Evolutionary conservation across 1,140 invertebrate species (phyloP), one percentile per base, ranked within the genome.

Genomic region (Drosophila lacertosa): DNA sequence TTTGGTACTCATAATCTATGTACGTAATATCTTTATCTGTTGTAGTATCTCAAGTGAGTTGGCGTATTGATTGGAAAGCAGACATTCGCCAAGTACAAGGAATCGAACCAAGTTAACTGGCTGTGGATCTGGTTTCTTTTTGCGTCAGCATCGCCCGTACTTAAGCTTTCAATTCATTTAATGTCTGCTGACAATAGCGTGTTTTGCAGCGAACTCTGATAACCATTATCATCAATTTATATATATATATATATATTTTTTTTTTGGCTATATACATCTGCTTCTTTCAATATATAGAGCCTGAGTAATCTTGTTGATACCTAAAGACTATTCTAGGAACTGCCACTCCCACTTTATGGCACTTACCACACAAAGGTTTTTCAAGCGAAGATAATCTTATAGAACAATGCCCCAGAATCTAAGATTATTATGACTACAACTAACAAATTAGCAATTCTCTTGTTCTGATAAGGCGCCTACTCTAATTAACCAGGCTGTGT

Each of bases 141-240:
- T 69, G 42, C 66, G 66, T 69, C 66, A 69, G 59, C 66, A 69
- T 64, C 66, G 66, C 26, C 63, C 42, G 50, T n/a, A 69, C 66
- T 69, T 37, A 64, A 39, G 24, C 44, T 37, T 20, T 62, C 18
- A 15, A n/a, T 48, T 54, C 9, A 45, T 35, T 62, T 53, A 4
- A 37, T 32, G 33, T 51, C 16, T 40, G 24, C 15, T 35, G 40
- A 37, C 24, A 50, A 44, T 44, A 44, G 22, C 32, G 47, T 60
- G 32, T 29, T 48, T 48, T 45, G 20, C 18, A 63, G 16, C 7
- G 4, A 16, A 22, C 40, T n/a, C n/a, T 69, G 66, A 69, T 69
- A 69, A 42, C 24, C 24, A 64, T 55, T 69, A 69, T 69, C 66
- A 6, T 26, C 7, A 47, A 50, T 47, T 16, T 67, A 59, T 60